Conservation (phyloP, 53 echinoderm and acorn worm genomes). For the Zoroaster sp. region DNA sequence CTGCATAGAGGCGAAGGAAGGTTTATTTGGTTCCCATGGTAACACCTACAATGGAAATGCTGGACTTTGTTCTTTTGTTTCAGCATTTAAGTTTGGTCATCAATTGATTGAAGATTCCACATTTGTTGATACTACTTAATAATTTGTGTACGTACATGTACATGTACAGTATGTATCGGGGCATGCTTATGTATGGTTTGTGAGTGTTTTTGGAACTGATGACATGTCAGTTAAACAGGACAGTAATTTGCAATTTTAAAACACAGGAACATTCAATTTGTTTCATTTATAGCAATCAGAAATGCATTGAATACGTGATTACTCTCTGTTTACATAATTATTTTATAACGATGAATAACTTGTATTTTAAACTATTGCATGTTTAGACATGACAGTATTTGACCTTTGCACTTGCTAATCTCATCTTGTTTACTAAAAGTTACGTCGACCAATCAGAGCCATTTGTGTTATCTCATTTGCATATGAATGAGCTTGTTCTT, state of each 20-base stretch:
- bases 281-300: too few relatives aligned
- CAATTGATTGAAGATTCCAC: neutral
- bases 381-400: constrained; percentile 8
- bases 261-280: too few relatives aligned
- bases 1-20: neutral
- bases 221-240: too few relatives aligned
- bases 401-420: constrained; percentile 18
- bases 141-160: neutral
- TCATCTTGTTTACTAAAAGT: neutral
- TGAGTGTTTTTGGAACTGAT: too few relatives aligned
- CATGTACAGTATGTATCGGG: too few relatives aligned
- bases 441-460: constrained; percentile 28
- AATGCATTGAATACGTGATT: neutral
- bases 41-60: neutral
- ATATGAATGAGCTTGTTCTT: constrained; percentile 54
- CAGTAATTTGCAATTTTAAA: too few relatives aligned
- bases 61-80: neutral
- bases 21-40: neutral
- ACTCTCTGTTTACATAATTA: neutral
- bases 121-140: neutral
- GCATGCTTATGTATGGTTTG: too few relatives aligned
- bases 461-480: constrained; percentile 4
- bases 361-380: neutral
- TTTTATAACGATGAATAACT: too few relatives aligned
- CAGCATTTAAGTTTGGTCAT: neutral